Conservation (phyloP, 2,888 invertebrate genomes). For the Zhuqinia jingwanae region DNA sequence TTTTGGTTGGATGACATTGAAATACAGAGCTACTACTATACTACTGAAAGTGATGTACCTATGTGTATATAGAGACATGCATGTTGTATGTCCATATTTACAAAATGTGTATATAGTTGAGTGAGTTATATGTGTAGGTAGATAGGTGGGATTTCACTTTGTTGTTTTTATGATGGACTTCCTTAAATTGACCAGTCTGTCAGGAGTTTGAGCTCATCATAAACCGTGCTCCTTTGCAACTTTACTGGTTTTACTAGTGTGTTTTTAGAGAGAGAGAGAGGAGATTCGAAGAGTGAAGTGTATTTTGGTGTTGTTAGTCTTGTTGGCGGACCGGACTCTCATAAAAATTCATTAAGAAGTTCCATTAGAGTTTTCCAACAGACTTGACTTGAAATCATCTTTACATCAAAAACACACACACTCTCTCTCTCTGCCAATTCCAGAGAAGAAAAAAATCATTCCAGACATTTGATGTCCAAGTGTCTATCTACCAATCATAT, state of each 20-base stretch:
- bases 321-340: no score
- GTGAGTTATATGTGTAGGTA: background rate
- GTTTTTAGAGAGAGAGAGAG: no score
- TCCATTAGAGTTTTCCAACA: no score
- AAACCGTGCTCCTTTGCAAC: background rate
- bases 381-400: no score
- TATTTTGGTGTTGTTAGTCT: no score
- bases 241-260: background rate
- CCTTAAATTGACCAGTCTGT: conserved; percentile 56
- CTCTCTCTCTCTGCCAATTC: background rate
- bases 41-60: background rate
- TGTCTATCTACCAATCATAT: background rate
- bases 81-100: background rate
- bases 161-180: conserved; percentile 43
- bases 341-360: no score
- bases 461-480: no score
- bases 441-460: background rate
- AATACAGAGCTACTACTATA: background rate
- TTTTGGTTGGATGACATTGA: conserved; percentile 3
- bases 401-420: no score
- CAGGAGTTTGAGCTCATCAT: no score
- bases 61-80: background rate
- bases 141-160: conserved; percentile 9
- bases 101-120: background rate
- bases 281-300: no score